Percentiles rank a stretch among this genome's conserved stretches.
These are phyloP conservation scores for Oxyruncus cristatus DNA, from an alignment of 2,113 vertebrate genomes.

Conservation along the genomic window DNA sequence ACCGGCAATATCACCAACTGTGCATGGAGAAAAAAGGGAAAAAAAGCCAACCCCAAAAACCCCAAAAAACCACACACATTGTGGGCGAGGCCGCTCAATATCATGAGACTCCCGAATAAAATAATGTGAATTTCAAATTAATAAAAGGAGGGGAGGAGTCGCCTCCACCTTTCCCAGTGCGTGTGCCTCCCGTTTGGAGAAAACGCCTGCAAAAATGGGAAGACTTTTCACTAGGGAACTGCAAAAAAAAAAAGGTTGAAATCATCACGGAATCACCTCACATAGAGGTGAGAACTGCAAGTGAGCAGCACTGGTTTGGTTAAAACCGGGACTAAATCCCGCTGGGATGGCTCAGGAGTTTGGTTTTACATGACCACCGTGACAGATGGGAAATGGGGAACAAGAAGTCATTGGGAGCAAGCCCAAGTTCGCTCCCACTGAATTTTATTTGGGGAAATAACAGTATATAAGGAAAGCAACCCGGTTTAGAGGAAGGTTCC, in stretches of 20 bases:
- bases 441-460: not conserved
- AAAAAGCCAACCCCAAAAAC: slow-evolving; percentile 1
- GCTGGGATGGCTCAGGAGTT: not conserved
- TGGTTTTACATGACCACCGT: not conserved
- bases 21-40: not conserved
- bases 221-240: not conserved
- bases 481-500: not conserved
- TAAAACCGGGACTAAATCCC: not conserved
- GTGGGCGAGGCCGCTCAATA: slow-evolving; percentile 40
- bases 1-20: slow-evolving; percentile 7
- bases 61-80: slow-evolving; percentile 63
- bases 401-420: fast-evolving
- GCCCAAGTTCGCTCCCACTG: not conserved
- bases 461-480: not conserved
- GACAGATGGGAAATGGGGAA: not conserved
- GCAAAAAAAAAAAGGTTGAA: not conserved
- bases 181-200: not conserved
- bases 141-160: not conserved
- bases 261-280: not conserved
- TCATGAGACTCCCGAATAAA: slow-evolving; percentile 40
- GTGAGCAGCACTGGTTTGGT: not conserved
- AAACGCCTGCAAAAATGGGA: not conserved
- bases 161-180: slow-evolving; percentile 7
- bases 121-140: slow-evolving; percentile 38
- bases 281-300: not conserved